phyloP scores from a whole-genome alignment of 2,888 invertebrate species.

The Limenitis camilla region DNA sequence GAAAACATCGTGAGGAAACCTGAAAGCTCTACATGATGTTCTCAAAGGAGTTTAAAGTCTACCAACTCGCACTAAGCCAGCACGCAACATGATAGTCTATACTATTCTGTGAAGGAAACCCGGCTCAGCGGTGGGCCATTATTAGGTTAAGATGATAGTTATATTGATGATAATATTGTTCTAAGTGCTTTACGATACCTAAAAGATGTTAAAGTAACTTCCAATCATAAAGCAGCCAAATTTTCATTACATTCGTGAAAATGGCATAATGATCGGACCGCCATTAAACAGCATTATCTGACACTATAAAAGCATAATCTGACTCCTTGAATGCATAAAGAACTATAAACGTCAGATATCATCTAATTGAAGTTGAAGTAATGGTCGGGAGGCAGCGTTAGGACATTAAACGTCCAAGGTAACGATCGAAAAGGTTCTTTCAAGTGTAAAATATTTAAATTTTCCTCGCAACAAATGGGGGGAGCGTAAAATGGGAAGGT shows the following conservation, averaged over 20 bases:
- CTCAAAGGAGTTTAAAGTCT: too few relatives aligned
- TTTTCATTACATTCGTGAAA: slow-evolving; percentile 62
- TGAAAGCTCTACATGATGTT: too few relatives aligned
- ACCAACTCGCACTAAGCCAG: too few relatives aligned
- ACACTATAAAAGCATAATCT: slow-evolving; percentile 62
- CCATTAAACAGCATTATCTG: slow-evolving; percentile 65
- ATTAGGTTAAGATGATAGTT: too few relatives aligned
- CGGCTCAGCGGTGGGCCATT: too few relatives aligned
- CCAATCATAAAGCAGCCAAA: slow-evolving; percentile 57
- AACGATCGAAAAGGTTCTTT: slow-evolving; percentile 53
- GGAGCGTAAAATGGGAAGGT: slow-evolving; percentile 32
- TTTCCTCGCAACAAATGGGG: slow-evolving; percentile 50
- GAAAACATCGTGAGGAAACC: too few relatives aligned
- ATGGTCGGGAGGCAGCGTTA: slow-evolving; percentile 38
- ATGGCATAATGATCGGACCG: slow-evolving; percentile 62
- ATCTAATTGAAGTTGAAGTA: slow-evolving; percentile 69
- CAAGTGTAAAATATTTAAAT: slow-evolving; percentile 67
- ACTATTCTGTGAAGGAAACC: too few relatives aligned
- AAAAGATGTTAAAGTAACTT: too few relatives aligned
- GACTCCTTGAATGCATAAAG: slow-evolving; percentile 66
- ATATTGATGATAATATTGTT: too few relatives aligned
- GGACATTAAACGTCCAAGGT: slow-evolving; percentile 60
- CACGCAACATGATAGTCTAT: too few relatives aligned
- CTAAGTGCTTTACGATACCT: too few relatives aligned
- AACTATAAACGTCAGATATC: slow-evolving; percentile 72